phyloP scores from a whole-genome alignment of 2,113 vertebrate genomes.

The Fulica atra region DNA sequence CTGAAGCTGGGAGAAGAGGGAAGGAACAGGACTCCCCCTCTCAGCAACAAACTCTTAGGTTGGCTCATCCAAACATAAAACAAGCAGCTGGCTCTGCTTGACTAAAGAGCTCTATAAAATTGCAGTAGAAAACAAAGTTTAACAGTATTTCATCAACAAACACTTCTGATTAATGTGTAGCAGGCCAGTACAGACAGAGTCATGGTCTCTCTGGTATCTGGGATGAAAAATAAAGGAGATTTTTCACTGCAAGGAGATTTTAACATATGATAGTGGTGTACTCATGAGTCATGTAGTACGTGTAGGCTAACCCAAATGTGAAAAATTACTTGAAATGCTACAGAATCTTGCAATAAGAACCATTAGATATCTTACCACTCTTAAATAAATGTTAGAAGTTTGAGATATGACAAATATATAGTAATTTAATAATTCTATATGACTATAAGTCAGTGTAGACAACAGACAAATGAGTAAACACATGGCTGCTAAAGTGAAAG shows the following conservation, averaged over 20 bases:
- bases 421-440: background rate
- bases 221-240: background rate
- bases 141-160: background rate
- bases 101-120: background rate
- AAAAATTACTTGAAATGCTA: background rate
- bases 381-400: background rate
- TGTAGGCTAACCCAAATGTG: background rate
- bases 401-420: background rate
- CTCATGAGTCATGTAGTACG: background rate
- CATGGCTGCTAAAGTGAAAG: background rate
- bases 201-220: background rate
- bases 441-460: background rate
- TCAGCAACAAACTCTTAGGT: background rate
- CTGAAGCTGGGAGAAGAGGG: background rate
- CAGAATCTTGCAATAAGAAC: background rate
- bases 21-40: background rate
- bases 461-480: background rate
- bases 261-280: background rate
- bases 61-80: background rate
- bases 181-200: background rate
- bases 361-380: background rate
- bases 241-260: background rate
- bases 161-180: background rate
- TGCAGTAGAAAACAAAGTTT: background rate
- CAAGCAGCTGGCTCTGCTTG: background rate